phyloP scores from a whole-genome alignment of 2,888 invertebrate genomes.

The Microplitis deprimator region DNA sequence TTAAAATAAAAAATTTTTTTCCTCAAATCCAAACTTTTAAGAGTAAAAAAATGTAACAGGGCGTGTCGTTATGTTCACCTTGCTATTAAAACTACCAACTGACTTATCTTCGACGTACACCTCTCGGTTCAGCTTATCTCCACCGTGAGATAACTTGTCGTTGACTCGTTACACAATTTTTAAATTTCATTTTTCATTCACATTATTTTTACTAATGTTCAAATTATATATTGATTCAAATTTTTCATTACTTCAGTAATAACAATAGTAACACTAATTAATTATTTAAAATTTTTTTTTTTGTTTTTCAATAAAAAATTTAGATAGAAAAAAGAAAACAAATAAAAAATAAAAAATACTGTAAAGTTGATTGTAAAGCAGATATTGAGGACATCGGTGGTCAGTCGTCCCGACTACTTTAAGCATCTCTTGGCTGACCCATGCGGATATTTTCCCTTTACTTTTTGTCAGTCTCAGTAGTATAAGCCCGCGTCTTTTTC shows the following conservation, averaged over 20 bases:
- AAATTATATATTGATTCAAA: slow-evolving; percentile 34
- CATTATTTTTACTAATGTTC: slow-evolving; percentile 35
- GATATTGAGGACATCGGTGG: slow-evolving; percentile 64
- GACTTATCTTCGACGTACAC: slow-evolving; percentile 35
- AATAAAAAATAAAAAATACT: slow-evolving; percentile 59
- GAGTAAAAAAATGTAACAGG: neutral
- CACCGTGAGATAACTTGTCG: slow-evolving; percentile 29
- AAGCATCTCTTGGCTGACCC: slow-evolving; percentile 71
- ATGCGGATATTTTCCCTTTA: slow-evolving; percentile 69
- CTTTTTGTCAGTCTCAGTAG: slow-evolving; percentile 30
- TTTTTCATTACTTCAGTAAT: slow-evolving; percentile 33
- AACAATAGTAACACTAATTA: neutral
- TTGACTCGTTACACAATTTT: neutral
- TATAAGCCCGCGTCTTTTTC: slow-evolving; percentile 36
- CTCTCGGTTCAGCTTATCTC: slow-evolving; percentile 17
- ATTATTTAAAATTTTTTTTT: neutral
- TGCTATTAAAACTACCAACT: slow-evolving; percentile 33
- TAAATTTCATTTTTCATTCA: neutral
- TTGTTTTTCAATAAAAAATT: slow-evolving; percentile 25
- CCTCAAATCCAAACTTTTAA: neutral
- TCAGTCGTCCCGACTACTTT: slow-evolving; percentile 61
- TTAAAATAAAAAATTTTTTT: too few species aligned
- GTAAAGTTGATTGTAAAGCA: slow-evolving; percentile 67
- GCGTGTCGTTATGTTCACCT: slow-evolving; percentile 35
- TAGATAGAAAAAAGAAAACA: neutral